These are phyloP conservation scores for Neuroterus valhalla DNA, from an alignment of 1,140 invertebrate genomes.

Conservation along the genomic window DNA sequence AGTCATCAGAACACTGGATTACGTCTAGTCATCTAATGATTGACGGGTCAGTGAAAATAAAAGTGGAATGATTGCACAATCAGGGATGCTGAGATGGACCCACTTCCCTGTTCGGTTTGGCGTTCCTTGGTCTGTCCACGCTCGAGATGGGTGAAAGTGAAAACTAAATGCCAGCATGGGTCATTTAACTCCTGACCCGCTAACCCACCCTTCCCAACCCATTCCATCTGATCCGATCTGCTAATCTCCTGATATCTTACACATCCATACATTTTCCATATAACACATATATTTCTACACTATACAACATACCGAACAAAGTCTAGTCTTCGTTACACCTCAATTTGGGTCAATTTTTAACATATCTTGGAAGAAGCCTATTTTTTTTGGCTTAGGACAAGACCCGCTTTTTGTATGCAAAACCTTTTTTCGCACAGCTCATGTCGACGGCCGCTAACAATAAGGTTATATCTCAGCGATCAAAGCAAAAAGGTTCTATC, in stretches of 20 bases:
- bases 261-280: background rate
- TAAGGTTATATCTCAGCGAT: no score
- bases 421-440: no score
- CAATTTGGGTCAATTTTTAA: no score
- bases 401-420: no score
- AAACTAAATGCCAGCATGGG: conserved; percentile 71
- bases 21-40: conserved; percentile 22
- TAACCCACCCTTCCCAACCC: conserved; percentile 60
- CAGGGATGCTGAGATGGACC: conserved; percentile 33
- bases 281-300: background rate
- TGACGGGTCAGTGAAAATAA: conserved; percentile 36
- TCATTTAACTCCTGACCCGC: conserved; percentile 75
- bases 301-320: background rate
- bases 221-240: conserved; percentile 44
- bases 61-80: conserved; percentile 32
- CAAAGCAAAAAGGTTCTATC: no score
- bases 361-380: no score
- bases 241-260: background rate
- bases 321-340: background rate
- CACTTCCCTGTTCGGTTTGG: conserved; percentile 50
- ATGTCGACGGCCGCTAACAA: no score
- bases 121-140: conserved; percentile 43
- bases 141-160: conserved; percentile 74
- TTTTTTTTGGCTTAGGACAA: no score
- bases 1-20: conserved; percentile 4